Conservation (phyloP, 2,888 invertebrate species). For the Noctua pronuba region DNA sequence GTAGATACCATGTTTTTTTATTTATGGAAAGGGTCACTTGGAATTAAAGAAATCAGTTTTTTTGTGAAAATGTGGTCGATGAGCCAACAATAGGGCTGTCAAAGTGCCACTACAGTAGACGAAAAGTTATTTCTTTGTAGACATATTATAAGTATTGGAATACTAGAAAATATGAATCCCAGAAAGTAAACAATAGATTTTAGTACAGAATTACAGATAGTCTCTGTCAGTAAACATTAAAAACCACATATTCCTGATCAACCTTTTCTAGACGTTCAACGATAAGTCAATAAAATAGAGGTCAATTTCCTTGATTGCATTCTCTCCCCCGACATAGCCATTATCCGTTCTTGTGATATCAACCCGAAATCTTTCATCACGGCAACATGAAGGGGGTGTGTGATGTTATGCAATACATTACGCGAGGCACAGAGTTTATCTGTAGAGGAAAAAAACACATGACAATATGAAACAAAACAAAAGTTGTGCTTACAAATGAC, state of each 20-base stretch:
- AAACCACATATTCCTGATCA: too few relatives aligned
- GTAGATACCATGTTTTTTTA: slow-evolving; percentile 32
- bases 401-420: slow-evolving; percentile 37
- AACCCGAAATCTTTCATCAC: slow-evolving; percentile 12
- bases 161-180: neutral
- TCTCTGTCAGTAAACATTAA: neutral
- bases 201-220: neutral
- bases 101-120: slow-evolving; percentile 9
- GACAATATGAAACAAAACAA: slow-evolving; percentile 58
- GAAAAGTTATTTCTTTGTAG: slow-evolving; percentile 25
- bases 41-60: slow-evolving; percentile 4
- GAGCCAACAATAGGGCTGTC: slow-evolving; percentile 24
- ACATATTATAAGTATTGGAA: neutral
- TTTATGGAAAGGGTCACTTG: slow-evolving; percentile 9
- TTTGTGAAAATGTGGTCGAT: slow-evolving; percentile 17
- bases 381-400: slow-evolving; percentile 11
- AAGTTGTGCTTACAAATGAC: slow-evolving; percentile 48
- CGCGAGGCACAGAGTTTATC: slow-evolving; percentile 31
- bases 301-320: slow-evolving; percentile 1
- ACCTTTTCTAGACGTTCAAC: neutral
- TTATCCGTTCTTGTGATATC: slow-evolving; percentile 18
- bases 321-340: neutral
- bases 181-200: neutral
- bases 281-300: neutral
- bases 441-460: slow-evolving; percentile 43